A percentile compares a stretch with the other conserved stretches of the same genome.
phyloP scores from a whole-genome alignment of 2,888 invertebrate species.

The Sialis fuliginosa region DNA sequence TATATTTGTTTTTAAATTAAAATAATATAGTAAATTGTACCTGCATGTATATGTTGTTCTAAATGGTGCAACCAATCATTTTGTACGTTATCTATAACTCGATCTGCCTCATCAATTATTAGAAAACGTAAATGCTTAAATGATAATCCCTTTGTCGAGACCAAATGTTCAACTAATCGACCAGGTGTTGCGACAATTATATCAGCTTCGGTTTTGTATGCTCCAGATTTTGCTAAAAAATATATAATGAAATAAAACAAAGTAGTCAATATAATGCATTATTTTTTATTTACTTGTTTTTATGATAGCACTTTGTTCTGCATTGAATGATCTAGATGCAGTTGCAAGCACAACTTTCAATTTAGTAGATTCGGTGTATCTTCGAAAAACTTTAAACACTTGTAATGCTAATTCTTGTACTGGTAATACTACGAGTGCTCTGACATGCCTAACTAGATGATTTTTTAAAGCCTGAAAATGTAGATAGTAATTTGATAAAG shows the following conservation, averaged over 20 bases:
- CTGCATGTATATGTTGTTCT: constrained; percentile 40
- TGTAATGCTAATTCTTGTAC: constrained; percentile 84
- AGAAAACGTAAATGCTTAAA: constrained; percentile 55
- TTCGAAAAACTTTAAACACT: constrained; percentile 66
- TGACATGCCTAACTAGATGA: constrained; percentile 44
- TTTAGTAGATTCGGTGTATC: constrained; percentile 45
- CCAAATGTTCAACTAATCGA: constrained; percentile 79
- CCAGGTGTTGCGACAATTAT: constrained; percentile 89
- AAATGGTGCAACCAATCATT: constrained; percentile 80
- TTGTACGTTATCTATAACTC: constrained; percentile 80
- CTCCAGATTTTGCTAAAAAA: neutral
- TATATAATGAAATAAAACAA: constrained; percentile 9
- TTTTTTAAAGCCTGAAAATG: constrained; percentile 34
- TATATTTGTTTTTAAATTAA: too few relatives aligned
- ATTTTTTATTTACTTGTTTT: constrained; percentile 26
- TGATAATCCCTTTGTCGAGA: constrained; percentile 62
- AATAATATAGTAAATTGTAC: too few relatives aligned
- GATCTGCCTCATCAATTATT: constrained; percentile 94
- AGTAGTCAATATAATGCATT: constrained; percentile 1
- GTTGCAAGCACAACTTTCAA: constrained; percentile 54
- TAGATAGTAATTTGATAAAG: neutral
- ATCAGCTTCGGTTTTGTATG: constrained; percentile 46
- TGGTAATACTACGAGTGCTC: constrained; percentile 82
- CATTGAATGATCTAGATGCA: constrained; percentile 44
- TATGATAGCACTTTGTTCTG: constrained; percentile 48